phyloP scores from a whole-genome alignment of 2,888 invertebrate genomes.

The Congeria kusceri region DNA sequence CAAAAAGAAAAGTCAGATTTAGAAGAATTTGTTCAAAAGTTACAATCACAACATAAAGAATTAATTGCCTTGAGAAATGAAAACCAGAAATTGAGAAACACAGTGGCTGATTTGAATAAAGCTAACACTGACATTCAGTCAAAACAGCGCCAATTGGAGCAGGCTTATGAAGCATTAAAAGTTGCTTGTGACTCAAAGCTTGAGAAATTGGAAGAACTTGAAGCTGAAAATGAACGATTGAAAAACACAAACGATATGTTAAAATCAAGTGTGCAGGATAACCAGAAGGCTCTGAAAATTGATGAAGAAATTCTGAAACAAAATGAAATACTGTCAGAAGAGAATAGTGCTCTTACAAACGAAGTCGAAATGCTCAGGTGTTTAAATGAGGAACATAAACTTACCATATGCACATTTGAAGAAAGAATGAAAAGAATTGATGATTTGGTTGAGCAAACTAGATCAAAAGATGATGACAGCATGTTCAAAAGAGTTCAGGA shows the following conservation, averaged over 20 bases:
- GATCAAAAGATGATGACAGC: slow-evolving; percentile 38
- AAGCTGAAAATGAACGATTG: slow-evolving; percentile 13
- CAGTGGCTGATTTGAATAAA: not conserved
- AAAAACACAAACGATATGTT: slow-evolving; percentile 18
- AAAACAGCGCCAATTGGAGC: not conserved
- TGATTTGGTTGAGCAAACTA: slow-evolving; percentile 37
- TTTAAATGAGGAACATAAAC: slow-evolving; percentile 33
- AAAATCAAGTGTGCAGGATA: slow-evolving; percentile 8
- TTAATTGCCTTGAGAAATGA: not conserved
- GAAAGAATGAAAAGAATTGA: slow-evolving; percentile 41
- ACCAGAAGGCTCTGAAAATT: slow-evolving; percentile 2
- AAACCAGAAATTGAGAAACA: not conserved
- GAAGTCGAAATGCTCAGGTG: slow-evolving; percentile 21
- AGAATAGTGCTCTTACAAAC: slow-evolving; percentile 15
- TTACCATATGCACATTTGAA: slow-evolving; percentile 21
- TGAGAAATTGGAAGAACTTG: not conserved
- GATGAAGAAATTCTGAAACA: not conserved
- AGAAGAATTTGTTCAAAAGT: slow-evolving; percentile 1
- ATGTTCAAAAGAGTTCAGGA: slow-evolving; percentile 20
- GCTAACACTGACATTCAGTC: not conserved
- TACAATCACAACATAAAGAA: slow-evolving; percentile 3
- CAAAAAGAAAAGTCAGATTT: too few relatives aligned
- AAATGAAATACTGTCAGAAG: slow-evolving; percentile 6
- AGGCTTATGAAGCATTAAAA: not conserved
- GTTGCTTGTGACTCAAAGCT: not conserved